Evolutionary conservation across 30 jellyfish, hydroid and myxozoan species (phyloP).

Genomic region (Cassiopea xamachana): DNA sequence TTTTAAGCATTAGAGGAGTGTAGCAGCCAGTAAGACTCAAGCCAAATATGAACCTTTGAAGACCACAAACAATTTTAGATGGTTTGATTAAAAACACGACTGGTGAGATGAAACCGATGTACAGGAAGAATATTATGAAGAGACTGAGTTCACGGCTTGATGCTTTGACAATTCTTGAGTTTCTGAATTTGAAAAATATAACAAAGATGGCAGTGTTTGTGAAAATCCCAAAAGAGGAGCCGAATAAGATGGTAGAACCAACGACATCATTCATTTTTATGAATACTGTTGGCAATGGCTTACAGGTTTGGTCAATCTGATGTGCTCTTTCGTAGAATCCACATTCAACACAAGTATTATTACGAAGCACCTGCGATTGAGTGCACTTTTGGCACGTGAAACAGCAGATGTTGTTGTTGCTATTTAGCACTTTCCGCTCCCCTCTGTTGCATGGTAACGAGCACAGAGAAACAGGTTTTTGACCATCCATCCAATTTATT

Average conservation of each 20-base stretch:
- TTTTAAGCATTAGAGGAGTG: conserved; percentile 91
- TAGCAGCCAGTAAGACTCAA: conserved; percentile 89
- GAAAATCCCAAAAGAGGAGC: conserved; percentile 59
- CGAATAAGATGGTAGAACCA: conserved; percentile 29
- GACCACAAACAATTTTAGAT: conserved; percentile 60
- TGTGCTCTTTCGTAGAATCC: conserved; percentile 40
- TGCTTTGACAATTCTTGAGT: conserved; percentile 76
- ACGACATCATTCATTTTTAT: not conserved
- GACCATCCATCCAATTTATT: conserved; percentile 31
- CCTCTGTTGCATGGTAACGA: conserved; percentile 74
- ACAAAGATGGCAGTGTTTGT: conserved; percentile 51
- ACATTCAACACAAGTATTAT: conserved; percentile 76
- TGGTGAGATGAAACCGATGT: conserved; percentile 65
- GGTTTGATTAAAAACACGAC: conserved; percentile 55
- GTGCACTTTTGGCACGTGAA: conserved; percentile 82
- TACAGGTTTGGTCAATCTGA: conserved; percentile 7
- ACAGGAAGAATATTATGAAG: conserved; percentile 66
- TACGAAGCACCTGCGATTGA: conserved; percentile 7
- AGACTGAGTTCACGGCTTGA: conserved; percentile 85
- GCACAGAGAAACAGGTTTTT: conserved; percentile 58
- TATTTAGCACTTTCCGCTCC: conserved; percentile 4
- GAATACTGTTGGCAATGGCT: conserved; percentile 51
- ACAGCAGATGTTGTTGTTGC: conserved; percentile 53
- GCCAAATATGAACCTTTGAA: conserved; percentile 83
- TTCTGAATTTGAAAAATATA: conserved; percentile 64